Evolutionary conservation across 2,888 invertebrate species (phyloP).

Genomic region (Spisula solida): DNA sequence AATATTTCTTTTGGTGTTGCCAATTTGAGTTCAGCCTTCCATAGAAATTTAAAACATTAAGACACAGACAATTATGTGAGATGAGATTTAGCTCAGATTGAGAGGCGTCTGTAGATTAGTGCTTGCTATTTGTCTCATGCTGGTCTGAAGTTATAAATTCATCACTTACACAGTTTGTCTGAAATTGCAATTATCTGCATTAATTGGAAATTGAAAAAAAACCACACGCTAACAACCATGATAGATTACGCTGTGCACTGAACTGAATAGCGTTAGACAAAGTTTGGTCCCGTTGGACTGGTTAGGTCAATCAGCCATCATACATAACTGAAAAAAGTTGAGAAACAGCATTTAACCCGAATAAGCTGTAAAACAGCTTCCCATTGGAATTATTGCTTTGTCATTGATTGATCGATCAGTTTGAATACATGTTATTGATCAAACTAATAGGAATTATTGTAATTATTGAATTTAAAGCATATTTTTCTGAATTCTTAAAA

Average conservation of each 20-base stretch:
- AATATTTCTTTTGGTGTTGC: too few relatives aligned
- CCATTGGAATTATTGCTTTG: not conserved
- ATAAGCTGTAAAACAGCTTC: not conserved
- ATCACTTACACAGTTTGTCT: not conserved
- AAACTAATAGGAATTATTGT: not conserved
- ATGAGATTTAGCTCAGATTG: too few relatives aligned
- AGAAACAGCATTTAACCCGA: too few relatives aligned
- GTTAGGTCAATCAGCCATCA: too few relatives aligned
- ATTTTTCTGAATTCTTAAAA: not conserved
- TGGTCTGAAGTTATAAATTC: not conserved
- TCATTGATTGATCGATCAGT: not conserved
- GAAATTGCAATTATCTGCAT: not conserved
- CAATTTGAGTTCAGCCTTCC: too few relatives aligned
- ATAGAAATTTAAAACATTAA: too few relatives aligned
- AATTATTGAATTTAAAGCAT: not conserved
- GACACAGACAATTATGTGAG: too few relatives aligned
- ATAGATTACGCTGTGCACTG: not conserved
- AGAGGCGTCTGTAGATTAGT: too few relatives aligned
- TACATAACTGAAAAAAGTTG: too few relatives aligned
- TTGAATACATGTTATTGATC: not conserved
- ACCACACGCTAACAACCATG: not conserved
- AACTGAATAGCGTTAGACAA: too few relatives aligned
- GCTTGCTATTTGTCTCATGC: not conserved
- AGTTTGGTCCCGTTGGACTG: too few relatives aligned
- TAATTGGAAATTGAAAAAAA: not conserved